Evolutionary conservation across 2,888 invertebrate species (phyloP), one percentile per base, ranked within the genome.

Genomic region (Apamea crenata): DNA sequence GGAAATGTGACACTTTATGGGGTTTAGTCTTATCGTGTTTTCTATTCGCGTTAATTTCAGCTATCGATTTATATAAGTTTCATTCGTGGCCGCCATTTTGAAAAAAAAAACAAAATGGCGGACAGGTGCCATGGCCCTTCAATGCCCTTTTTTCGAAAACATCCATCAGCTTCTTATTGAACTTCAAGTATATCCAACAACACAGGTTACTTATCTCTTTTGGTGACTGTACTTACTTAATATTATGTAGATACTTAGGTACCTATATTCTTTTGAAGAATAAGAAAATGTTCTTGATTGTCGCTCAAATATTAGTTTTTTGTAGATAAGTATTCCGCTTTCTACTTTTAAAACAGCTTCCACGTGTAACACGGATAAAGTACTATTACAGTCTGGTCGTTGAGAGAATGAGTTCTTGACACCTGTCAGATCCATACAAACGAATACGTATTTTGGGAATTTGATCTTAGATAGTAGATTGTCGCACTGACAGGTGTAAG

Each of bases 201-300:
- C 21, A 53, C 3, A 8, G 8, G 21, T 53, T 53, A 53, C 21
- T 53, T 53, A 21, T 25, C 56, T n/a, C 10, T 56, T 56, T 56
- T 56, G 56, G 25, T 12, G 56, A n/a, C 56, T 10, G 25, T 56
- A 56, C 56, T 16, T 40, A 44, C 36, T 47, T 40, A 50, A 59
- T 50, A 50, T 6, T 25, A 44, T n/a, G 2, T 76, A 50, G 1
- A 2, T 56, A 66, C 44, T 44, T 65, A 50, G 1, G 1, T 56
- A 66, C 44, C 32, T 65, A 61, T 29, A 25, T 63, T 70, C 8
- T 65, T 80, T 80, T 53, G n/a, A 71, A 8, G n/a, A 16, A 71
- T 44, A 44, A 50, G 2, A 79, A 56, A 25, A 50, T 36, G 21
- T 40, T 70, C 21, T 70, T 50, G 25, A 69, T 56, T 40, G n/a